Conservation (phyloP, 1,140 invertebrate species). For the Argopecten irradians region DNA sequence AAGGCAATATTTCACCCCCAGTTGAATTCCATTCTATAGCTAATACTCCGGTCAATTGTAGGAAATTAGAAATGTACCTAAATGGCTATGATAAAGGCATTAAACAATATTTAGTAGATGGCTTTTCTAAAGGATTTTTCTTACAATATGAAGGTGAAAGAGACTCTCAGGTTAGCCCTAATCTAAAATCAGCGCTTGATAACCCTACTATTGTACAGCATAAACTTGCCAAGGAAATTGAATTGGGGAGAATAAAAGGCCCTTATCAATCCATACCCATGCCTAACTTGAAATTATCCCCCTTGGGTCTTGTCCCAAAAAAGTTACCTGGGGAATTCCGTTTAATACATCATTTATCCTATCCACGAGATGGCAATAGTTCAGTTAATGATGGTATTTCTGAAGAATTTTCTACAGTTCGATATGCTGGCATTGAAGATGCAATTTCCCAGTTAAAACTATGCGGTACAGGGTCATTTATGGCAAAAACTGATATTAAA, state of each 20-base stretch:
- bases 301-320: slow-evolving; percentile 26
- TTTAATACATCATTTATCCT: slow-evolving; percentile 29
- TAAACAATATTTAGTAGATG: background rate
- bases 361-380: background rate
- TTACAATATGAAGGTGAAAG: slow-evolving; percentile 22
- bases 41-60: background rate
- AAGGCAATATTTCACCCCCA: background rate
- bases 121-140: slow-evolving; percentile 35
- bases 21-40: background rate
- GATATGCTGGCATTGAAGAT: slow-evolving; percentile 25
- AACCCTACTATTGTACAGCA: background rate
- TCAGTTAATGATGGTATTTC: slow-evolving; percentile 28
- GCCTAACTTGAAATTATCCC: background rate
- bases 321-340: background rate
- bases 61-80: background rate
- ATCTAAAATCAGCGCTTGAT: slow-evolving; percentile 7
- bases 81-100: slow-evolving; percentile 12
- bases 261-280: slow-evolving; percentile 8
- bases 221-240: slow-evolving; percentile 39
- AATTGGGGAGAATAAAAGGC: too few species aligned
- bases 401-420: background rate
- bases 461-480: background rate
- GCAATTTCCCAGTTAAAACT: slow-evolving; percentile 12
- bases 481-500: slow-evolving; percentile 30
- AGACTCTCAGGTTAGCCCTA: background rate